Conservation (phyloP, 1,140 invertebrate genomes). For the Varroa destructor region DNA sequence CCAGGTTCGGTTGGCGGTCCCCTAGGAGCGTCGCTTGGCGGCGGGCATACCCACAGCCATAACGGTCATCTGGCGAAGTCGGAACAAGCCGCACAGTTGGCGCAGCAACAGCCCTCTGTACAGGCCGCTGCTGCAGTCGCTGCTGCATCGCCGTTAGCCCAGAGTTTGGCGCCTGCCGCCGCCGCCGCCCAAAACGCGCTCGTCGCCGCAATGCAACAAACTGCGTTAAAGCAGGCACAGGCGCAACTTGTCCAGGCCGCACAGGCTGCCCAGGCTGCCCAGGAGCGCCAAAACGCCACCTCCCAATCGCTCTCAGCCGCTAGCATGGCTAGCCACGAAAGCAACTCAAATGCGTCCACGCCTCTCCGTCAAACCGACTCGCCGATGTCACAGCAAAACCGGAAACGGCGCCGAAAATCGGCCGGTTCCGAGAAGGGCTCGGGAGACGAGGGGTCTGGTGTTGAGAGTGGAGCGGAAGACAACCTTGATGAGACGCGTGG, state of each 20-base stretch:
- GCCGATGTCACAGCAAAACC: conserved; percentile 19
- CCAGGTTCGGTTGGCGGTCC: too few species aligned
- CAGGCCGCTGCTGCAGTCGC: conserved; percentile 8
- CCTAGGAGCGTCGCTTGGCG: background rate
- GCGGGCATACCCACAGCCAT: conserved; percentile 6
- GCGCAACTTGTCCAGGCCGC: background rate
- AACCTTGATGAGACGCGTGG: conserved; percentile 22
- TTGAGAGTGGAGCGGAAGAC: conserved; percentile 12
- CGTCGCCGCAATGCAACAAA: conserved; percentile 25
- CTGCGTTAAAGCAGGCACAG: background rate
- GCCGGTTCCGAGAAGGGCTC: conserved; percentile 27
- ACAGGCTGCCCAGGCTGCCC: conserved; percentile 6
- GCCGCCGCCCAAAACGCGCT: conserved; percentile 6
- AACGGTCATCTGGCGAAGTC: conserved; percentile 14
- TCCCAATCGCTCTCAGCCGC: background rate
- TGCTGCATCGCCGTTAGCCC: background rate
- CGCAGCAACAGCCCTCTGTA: conserved; percentile 26
- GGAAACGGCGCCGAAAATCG: conserved; percentile 23
- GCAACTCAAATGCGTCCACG: conserved; percentile 24
- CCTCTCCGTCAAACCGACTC: conserved; percentile 26
- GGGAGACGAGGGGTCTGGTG: conserved; percentile 8
- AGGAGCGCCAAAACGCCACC: conserved; percentile 9
- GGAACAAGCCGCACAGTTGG: conserved; percentile 1
- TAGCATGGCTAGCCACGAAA: conserved; percentile 23
- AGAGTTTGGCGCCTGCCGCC: background rate